Conservation (phyloP, 2,797 vertebrate genomes). For the Danio choprae region DNA sequence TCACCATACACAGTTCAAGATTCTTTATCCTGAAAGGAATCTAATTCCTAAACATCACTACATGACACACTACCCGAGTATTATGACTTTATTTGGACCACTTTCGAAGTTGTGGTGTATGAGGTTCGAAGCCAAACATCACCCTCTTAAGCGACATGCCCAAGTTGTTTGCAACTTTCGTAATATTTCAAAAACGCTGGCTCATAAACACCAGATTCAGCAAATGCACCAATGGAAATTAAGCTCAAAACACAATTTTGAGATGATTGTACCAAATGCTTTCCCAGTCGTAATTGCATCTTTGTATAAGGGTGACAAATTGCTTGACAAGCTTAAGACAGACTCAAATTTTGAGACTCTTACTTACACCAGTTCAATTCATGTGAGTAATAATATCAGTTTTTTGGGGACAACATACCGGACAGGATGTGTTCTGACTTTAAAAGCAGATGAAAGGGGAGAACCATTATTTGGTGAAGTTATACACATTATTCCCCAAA, state of each 20-base stretch:
- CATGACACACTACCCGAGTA: background rate
- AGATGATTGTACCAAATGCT: background rate
- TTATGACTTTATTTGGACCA: background rate
- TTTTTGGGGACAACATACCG: background rate
- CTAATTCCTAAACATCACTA: background rate
- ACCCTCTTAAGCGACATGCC: background rate
- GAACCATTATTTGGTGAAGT: slow-evolving; percentile 3
- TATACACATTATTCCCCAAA: slow-evolving; percentile 9
- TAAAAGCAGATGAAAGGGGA: background rate
- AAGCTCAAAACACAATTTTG: background rate
- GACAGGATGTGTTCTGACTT: background rate
- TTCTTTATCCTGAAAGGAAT: background rate
- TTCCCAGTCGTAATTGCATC: background rate
- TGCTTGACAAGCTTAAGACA: background rate
- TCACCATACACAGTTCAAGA: background rate
- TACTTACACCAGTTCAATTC: background rate
- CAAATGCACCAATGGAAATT: slow-evolving; percentile 7
- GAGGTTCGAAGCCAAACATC: background rate
- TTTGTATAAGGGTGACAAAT: background rate
- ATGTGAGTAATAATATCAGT: background rate
- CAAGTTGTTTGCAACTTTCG: background rate
- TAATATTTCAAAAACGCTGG: background rate
- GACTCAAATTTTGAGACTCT: background rate
- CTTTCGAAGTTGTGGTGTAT: background rate
- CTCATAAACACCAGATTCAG: background rate